Conservation (phyloP, 2,797 vertebrate species). For the Zenarchopterus dispar region DNA sequence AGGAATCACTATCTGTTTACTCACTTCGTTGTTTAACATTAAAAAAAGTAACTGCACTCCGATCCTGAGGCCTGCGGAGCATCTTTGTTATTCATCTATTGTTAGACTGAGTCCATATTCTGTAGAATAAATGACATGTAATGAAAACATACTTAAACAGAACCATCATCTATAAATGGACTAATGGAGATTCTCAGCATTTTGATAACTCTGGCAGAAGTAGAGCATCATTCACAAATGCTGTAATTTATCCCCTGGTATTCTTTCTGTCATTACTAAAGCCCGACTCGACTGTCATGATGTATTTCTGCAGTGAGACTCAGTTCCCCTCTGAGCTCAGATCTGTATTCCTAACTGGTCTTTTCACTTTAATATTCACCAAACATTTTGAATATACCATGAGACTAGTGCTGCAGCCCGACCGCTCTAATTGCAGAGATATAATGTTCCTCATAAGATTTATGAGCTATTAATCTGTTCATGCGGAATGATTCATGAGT, state of each 20-base stretch:
- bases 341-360: conserved; percentile 59
- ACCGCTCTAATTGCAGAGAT: conserved; percentile 75
- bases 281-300: conserved; percentile 30
- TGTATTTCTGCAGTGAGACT: conserved; percentile 40
- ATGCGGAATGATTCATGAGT: conserved; percentile 76
- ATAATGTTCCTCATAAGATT: conserved; percentile 77
- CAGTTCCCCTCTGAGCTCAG: conserved; percentile 31
- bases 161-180: conserved; percentile 44
- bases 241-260: conserved; percentile 43
- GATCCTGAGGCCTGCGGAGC: conserved; percentile 15
- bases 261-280: conserved; percentile 58
- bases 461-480: conserved; percentile 80
- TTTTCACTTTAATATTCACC: conserved; percentile 72
- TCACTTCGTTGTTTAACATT: conserved; percentile 28
- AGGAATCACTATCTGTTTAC: conserved; percentile 9
- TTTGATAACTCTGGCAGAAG: conserved; percentile 61
- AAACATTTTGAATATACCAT: conserved; percentile 82
- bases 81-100: conserved; percentile 24
- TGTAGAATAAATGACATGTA: conserved; percentile 30
- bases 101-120: conserved; percentile 21
- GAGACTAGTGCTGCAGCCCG: conserved; percentile 66
- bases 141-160: conserved; percentile 59
- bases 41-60: conserved; percentile 6
- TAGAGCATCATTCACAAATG: conserved; percentile 57
- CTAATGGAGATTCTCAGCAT: conserved; percentile 52